Base-by-base conservation (phyloP, 2,113 vertebrate genomes). In the Oryzias javanicus region DNA sequence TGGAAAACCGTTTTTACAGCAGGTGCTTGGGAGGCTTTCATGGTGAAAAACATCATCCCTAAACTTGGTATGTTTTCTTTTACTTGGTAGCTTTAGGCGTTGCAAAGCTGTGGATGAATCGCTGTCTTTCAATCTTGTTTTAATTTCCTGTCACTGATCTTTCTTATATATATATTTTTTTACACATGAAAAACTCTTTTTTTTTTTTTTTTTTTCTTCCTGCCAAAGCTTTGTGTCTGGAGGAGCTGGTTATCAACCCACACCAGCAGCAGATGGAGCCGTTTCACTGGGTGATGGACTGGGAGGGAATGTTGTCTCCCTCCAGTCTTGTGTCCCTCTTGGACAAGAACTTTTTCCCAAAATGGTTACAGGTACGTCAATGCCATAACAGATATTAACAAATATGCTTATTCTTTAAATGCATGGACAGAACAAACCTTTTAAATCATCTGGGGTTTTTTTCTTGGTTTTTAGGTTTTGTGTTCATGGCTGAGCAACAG, bases 201-300 rank as follows among this genome's bases (percentile, higher is more conserved):
- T 55, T 5, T n/a, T n/a, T n/a, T n/a, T n/a, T n/a, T n/a, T n/a
- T n/a, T n/a, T n/a, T n/a, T n/a, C n/a, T n/a, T n/a, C n/a, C 60
- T 25, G 76, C 42, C 22, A 6, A 72, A 99, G 97, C 94, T 8
- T 85, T 98, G 86, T 98, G 96, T 84, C 82, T 99, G 2, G 94
- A 94, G 0, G 97, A 99, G 54, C 84, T 99, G 40, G 88, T 98
- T 57, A 94, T 99, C 52, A 99, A 98, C 76, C 97, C 97, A 16
- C 96, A 98, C 88, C 97, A 99, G 88, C 97, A 99, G 88, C 94
- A 97, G 83, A 96, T 99, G 93, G 97, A 98, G 0, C 94, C 95
- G 0, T 98, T 99, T 70, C 91, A 96, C 70, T 99, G 96, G 97
- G 95, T 96, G 80, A 90, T 98, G 29, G 97, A 98, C 88, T 99